Evolutionary conservation across 2,797 vertebrate species (phyloP), one percentile per base, ranked within the genome.

Genomic region (Ceyx erithaca): DNA sequence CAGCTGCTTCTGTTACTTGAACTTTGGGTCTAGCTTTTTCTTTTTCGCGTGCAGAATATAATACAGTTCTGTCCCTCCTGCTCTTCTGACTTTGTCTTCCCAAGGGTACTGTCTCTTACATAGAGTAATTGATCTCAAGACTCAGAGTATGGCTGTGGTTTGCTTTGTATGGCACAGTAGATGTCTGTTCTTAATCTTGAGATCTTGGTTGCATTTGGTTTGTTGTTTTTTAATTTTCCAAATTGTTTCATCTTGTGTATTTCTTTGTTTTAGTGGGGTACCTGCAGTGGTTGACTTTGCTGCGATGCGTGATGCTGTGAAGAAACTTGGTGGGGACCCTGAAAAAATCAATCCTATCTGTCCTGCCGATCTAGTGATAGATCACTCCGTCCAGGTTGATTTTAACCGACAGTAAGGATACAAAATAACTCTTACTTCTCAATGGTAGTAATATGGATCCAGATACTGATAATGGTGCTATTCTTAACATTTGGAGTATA

Each of bases 321-420:
- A 98, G 95, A 98, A 97, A 35, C 97, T 99, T 10, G 98, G 98
- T 4, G 99, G 99, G 1, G 97, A 99, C 94, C 99, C 99, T 16
- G 98, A 99, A 97, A 99, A 98, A 96, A 99, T 99, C 82, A 99
- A 99, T 92, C 99, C 99, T 3, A 94, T 99, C 28, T 99, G 99
- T 90, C 99, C 99, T 7, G 99, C 98, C 19, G 99, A 99, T 93
- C 98, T 99, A 0, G 99, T 99, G 91, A 99, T 99, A 48, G 99
- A 99, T 96, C 99, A 99, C 93, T 99, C 99, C 92, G 99, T 99
- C 95, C 99, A 99, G 93, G 99, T 99, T 83, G 99, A 99, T 96
- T 99, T 99, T 93, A 99, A 98, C 97, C 98, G 99, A 87, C 98
- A 98, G 99, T 99, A 97, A 98, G 98, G 63, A 59, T 31, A 78